Conservation (phyloP, 2,797 vertebrate genomes). For the Myripristis jacobus region DNA sequence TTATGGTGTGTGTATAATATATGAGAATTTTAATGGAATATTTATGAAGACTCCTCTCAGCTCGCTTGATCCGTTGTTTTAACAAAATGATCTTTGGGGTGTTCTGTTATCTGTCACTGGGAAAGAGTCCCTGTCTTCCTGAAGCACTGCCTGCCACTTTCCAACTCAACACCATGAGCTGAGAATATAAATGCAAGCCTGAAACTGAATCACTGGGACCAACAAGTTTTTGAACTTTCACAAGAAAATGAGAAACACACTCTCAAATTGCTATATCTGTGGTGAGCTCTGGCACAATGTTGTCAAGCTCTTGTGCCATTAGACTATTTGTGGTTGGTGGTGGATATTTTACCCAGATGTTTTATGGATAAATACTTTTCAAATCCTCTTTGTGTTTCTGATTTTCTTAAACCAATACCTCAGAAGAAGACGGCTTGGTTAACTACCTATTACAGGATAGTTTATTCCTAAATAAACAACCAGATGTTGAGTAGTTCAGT, state of each 20-base stretch:
- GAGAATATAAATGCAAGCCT: slow-evolving; percentile 5
- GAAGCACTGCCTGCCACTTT: neutral
- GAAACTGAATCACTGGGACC: neutral
- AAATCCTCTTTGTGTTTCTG: neutral
- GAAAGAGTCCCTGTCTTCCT: neutral
- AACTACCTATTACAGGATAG: neutral
- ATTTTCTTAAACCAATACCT: neutral
- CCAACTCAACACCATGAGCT: neutral
- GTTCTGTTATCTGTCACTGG: neutral
- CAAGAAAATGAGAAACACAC: neutral
- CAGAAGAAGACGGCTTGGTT: neutral
- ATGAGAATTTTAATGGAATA: slow-evolving; percentile 72
- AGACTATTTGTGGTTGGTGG: neutral
- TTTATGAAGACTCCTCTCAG: slow-evolving; percentile 69
- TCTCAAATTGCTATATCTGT: neutral
- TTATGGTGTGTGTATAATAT: slow-evolving; percentile 71
- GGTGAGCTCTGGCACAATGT: neutral
- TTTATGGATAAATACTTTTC: neutral
- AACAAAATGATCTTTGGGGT: slow-evolving; percentile 26
- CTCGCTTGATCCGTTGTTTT: slow-evolving; percentile 41
- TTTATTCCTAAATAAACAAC: neutral
- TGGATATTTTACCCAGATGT: neutral
- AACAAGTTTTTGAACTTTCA: neutral
- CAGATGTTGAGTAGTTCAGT: slow-evolving; percentile 1
- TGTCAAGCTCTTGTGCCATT: neutral